Base-by-base conservation (phyloP, 2,113 vertebrate genomes). In the Microcebus jonahi region DNA sequence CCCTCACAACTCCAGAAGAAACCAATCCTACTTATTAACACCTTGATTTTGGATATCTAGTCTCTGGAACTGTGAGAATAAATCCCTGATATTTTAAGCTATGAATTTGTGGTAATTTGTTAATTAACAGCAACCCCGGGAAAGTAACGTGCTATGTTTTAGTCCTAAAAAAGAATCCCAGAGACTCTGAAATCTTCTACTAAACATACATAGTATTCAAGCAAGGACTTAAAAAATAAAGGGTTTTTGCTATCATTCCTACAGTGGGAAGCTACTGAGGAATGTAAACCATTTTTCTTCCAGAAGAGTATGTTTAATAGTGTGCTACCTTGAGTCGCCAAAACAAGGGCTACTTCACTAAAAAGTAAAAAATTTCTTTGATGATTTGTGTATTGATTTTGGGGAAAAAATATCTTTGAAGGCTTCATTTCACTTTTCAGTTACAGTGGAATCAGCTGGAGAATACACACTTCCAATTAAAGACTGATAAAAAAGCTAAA, bases 131-230 rank as follows among this genome's bases (percentile, higher is more conserved):
- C 20, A 85, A 61, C 13, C 8, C 27, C 82, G 90, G 29, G 45
- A 63, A 87, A 65, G 31, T 70, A 82, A 79, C 8, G 5, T 7
- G 70, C 36, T 48, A 3, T 59, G 17, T 92, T 85, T 89, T 92
- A 55, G 15, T 82, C 50, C 75, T 92, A 67, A 85, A 79, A 87
- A 27, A 45, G 34, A 90, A 68, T 31, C n/a, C 29, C 8, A 87
- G 20, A 95, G 61, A 88, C 27, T 92, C n/a, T 36, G 91, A 68
- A 93, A 55, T 27, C 48, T 79, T 80, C 79, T 79, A 90, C 13
- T 80, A 57, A 61, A 89, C 0, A 61, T 1, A 71, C 11, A 90
- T 34, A 95, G 12, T 18, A 95, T n/a, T 90, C 15, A 82, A 86
- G 0, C 42, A 91, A 77, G 5, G 12, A 59, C 8, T 88, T 70